Conservation (phyloP, 2,888 invertebrate genomes). For the Hoplodrina blanda region DNA sequence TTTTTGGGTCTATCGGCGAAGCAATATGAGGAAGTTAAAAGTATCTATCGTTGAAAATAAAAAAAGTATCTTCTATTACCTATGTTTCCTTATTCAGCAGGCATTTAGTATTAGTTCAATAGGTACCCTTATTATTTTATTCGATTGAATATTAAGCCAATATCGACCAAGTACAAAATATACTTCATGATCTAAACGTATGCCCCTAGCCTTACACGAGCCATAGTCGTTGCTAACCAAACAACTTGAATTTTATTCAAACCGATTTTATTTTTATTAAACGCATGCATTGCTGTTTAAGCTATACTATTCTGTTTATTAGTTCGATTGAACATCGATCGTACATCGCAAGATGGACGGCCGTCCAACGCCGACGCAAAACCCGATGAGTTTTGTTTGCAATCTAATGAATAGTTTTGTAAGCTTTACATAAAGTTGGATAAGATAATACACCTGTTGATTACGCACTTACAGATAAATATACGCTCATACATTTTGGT, state of each 20-base stretch:
- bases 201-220: neutral
- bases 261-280: conserved; percentile 45
- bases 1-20: too few species aligned
- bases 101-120: too few species aligned
- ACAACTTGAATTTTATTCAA: conserved; percentile 3
- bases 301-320: conserved; percentile 42
- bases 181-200: too few species aligned
- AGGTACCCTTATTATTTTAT: too few species aligned
- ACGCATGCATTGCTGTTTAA: conserved; percentile 20
- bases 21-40: too few species aligned
- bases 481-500: conserved; percentile 37
- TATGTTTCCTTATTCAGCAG: too few species aligned
- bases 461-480: conserved; percentile 46
- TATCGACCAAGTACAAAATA: too few species aligned
- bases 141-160: too few species aligned
- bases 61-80: too few species aligned
- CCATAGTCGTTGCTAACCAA: neutral
- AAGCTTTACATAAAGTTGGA: conserved; percentile 55
- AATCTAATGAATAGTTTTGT: conserved; percentile 55
- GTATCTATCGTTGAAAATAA: too few species aligned
- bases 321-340: conserved; percentile 42
- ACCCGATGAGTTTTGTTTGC: conserved; percentile 39
- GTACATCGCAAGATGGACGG: conserved; percentile 39
- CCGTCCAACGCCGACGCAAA: conserved; percentile 39
- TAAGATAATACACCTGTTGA: conserved; percentile 59